These are phyloP conservation scores for Drosophila serrata DNA, from an alignment of 1,140 invertebrate genomes.

Conservation along the genomic window DNA sequence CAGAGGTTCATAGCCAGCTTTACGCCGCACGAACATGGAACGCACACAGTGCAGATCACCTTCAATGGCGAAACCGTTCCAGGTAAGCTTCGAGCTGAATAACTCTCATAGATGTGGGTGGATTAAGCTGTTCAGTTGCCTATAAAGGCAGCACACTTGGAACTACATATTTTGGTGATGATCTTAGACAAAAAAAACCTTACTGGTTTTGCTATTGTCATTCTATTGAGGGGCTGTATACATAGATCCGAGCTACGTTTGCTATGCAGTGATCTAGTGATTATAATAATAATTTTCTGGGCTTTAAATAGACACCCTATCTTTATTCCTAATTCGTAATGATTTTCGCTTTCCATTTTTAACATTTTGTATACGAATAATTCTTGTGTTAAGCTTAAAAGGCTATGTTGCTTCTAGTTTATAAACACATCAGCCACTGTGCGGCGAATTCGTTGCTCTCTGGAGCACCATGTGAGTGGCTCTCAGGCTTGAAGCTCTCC, in stretches of 20 bases:
- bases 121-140: slow-evolving; percentile 4
- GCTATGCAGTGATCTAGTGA: neutral
- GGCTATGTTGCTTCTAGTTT: neutral
- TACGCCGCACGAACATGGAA: slow-evolving; percentile 93
- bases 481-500: slow-evolving; percentile 6
- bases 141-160: slow-evolving; percentile 36
- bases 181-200: slow-evolving; percentile 4
- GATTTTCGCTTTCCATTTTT: neutral
- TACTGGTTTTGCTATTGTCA: neutral
- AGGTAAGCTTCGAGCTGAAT: slow-evolving; percentile 88
- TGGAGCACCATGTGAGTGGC: neutral
- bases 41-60: slow-evolving; percentile 96
- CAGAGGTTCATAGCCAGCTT: slow-evolving; percentile 96
- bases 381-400: neutral
- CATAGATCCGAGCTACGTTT: neutral
- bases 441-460: slow-evolving; percentile 57
- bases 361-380: neutral
- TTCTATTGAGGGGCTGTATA: neutral
- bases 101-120: slow-evolving; percentile 12
- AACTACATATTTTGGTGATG: slow-evolving; percentile 30
- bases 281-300: too few relatives aligned
- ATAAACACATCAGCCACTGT: slow-evolving; percentile 34
- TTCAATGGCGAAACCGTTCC: slow-evolving; percentile 97
- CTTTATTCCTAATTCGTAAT: neutral
- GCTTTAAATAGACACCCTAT: too few relatives aligned